Evolutionary conservation across 2,113 vertebrate genomes (phyloP), one percentile per base, ranked within the genome.

Genomic region (Scalopus aquaticus): DNA sequence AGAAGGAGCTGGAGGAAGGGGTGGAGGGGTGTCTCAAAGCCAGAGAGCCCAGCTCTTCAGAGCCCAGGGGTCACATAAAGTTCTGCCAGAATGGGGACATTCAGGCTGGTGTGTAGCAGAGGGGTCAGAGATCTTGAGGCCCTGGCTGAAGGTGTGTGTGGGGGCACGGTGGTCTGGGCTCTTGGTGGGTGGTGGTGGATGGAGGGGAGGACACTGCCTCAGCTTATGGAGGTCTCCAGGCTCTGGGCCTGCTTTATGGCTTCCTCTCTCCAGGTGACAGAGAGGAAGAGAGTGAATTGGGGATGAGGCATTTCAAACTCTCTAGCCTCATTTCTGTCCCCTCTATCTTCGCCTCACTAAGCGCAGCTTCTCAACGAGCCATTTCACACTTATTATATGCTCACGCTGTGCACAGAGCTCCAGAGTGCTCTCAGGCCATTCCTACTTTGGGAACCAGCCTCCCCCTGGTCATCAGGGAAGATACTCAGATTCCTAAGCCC

Each of bases 1-100:
- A 93, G 51, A 62, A 94, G 78, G 73, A 92, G 70, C 49, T 89
- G 88, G 83, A 80, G 44, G 73, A 93, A 84, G 39, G 64, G 65
- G 22, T 28, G 74, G 54, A 16, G 67, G 91, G 81, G 80, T 51
- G 39, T 93, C 93, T 95, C 46, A 92, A 54, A 94, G 84, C 65
- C 56, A 0, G 10, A 87, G 90, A 87, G n/a, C 65, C n/a, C 54
- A 85, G 56, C 70, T 96, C 28, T 46, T 82, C 88, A 42, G 65
- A 93, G 22, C 70, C 56, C 86, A 39, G 67, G 67, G 93, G 83
- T 95, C 67, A 84, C 42, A 16, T n/a, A 44, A 62, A 10, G 42
- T 84, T 46, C 37, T 46, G 10, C 28, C 39, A 20, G 70, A 51
- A 88, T 1, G 32, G 56, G 37, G 54, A 11, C 65, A 5, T 44